Conservation (phyloP, 2,888 invertebrate genomes). For the Branchellion lobata region DNA sequence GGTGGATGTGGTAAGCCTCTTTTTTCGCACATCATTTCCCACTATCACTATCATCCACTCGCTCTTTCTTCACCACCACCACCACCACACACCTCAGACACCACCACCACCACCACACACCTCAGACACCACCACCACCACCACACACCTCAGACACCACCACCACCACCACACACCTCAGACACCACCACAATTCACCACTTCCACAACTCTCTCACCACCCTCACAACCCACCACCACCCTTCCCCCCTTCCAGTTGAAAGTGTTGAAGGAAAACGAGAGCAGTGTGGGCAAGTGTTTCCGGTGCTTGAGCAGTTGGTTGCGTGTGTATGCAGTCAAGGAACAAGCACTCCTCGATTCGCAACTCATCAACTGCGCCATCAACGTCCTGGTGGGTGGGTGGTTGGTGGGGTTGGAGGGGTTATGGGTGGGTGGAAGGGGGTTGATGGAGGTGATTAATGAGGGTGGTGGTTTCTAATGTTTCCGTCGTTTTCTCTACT, state of each 20-base stretch:
- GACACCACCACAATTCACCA: neutral
- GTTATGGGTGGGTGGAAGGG: no score
- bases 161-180: neutral
- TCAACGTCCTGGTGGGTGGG: slow-evolving; percentile 63
- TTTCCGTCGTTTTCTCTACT: no score
- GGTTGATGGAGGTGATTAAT: neutral
- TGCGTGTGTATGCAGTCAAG: slow-evolving; percentile 78
- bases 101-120: neutral
- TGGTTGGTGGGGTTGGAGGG: no score
- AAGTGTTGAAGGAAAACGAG: slow-evolving; percentile 67
- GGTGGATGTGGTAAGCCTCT: no score
- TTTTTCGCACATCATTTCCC: no score
- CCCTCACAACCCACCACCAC: neutral
- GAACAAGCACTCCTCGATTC: slow-evolving; percentile 70
- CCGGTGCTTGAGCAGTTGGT: slow-evolving; percentile 87
- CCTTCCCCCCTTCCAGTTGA: slow-evolving; percentile 64
- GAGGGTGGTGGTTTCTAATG: no score
- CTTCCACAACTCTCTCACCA: neutral
- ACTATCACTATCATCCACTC: no score
- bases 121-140: neutral
- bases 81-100: no score
- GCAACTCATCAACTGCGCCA: slow-evolving; percentile 60
- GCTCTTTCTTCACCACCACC: no score
- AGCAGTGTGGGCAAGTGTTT: slow-evolving; percentile 69
- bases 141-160: no score